Percentiles rank a stretch among this genome's conserved stretches.
Conservation (phyloP, 2,888 invertebrate genomes). For the Macropis europaea region DNA sequence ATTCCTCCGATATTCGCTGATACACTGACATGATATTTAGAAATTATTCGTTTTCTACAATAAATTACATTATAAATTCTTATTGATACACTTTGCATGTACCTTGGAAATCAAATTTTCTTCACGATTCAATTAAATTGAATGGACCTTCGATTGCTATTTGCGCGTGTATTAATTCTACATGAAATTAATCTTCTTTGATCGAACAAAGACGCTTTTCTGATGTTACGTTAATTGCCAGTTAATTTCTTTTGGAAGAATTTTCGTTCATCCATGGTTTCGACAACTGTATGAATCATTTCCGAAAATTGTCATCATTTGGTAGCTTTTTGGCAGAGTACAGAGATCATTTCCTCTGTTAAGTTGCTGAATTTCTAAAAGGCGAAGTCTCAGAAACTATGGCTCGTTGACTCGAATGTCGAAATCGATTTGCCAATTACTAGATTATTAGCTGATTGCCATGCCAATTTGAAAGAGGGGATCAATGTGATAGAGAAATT, state of each 20-base stretch:
- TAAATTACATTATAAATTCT: background rate
- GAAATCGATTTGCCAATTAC: background rate
- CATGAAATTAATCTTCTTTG: background rate
- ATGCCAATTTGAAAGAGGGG: background rate
- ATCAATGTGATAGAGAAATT: background rate
- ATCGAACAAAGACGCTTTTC: background rate
- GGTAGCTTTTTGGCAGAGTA: background rate
- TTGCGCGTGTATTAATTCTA: background rate
- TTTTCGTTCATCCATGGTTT: slow-evolving; percentile 13
- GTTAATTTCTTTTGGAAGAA: background rate
- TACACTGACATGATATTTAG: background rate
- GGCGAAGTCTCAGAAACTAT: slow-evolving; percentile 15
- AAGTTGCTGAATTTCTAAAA: slow-evolving; percentile 7
- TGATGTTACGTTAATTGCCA: background rate
- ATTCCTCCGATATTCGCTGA: slow-evolving; percentile 1
- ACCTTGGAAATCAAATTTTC: background rate
- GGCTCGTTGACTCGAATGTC: background rate
- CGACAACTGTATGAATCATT: background rate
- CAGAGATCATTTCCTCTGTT: background rate
- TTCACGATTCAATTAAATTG: slow-evolving; percentile 6
- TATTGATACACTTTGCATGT: background rate
- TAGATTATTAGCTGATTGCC: background rate
- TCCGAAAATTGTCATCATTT: background rate
- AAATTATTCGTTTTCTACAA: background rate
- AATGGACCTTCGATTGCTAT: background rate